Conservation (phyloP, 2,797 vertebrate species). For the Onychomys leucogaster region DNA sequence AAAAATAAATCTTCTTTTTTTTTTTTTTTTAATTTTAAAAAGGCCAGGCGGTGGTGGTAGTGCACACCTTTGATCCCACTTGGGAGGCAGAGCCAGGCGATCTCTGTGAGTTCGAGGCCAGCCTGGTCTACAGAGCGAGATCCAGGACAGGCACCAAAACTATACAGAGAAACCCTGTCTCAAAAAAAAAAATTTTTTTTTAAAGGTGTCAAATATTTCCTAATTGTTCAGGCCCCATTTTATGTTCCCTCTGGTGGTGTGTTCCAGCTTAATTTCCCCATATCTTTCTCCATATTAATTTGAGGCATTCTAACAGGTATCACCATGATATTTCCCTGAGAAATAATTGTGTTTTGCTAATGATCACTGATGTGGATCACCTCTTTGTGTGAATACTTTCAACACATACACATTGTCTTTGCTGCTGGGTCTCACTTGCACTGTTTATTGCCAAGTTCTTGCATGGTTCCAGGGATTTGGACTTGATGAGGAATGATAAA, state of each 20-base stretch:
- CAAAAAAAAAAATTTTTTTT: background rate
- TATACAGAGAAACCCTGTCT: too few species aligned
- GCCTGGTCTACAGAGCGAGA: too few species aligned
- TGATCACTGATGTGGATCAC: background rate
- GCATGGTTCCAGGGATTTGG: background rate
- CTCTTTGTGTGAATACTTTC: background rate
- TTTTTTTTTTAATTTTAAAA: too few species aligned
- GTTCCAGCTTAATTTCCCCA: background rate
- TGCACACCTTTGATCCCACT: too few species aligned
- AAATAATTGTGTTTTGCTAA: background rate
- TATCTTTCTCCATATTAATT: background rate
- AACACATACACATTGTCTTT: background rate
- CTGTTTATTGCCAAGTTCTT: background rate
- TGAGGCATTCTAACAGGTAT: background rate
- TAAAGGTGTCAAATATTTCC: background rate
- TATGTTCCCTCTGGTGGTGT: background rate
- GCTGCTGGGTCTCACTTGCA: background rate
- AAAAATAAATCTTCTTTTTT: too few species aligned
- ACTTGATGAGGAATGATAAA: background rate
- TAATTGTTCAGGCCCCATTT: background rate
- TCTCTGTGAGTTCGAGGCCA: too few species aligned
- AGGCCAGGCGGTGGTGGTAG: too few species aligned
- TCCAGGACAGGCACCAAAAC: too few species aligned
- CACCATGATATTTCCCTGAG: background rate
- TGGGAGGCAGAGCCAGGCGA: too few species aligned